Conservation (phyloP, 2,888 invertebrate species). For the Gymnoscelis rufifasciata region DNA sequence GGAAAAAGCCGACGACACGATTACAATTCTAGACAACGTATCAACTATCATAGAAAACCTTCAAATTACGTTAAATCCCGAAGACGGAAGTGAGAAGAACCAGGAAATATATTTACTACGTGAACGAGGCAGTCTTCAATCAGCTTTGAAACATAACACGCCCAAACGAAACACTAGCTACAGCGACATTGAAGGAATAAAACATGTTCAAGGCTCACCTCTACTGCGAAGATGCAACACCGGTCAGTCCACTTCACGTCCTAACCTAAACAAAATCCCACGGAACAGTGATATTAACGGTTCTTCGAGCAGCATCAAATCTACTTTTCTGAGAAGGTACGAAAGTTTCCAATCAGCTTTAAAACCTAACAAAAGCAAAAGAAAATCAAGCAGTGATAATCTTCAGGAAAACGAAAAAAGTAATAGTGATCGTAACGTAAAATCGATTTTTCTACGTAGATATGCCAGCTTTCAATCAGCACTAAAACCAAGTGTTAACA, state of each 20-base stretch:
- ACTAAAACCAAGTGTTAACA: not conserved
- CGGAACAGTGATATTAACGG: not conserved
- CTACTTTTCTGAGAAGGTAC: not conserved
- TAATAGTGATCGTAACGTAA: slow-evolving; percentile 12
- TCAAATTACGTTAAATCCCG: slow-evolving; percentile 2
- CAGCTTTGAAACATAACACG: slow-evolving; percentile 6
- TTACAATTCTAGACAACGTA: slow-evolving; percentile 32
- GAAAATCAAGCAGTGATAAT: slow-evolving; percentile 19
- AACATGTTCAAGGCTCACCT: not conserved
- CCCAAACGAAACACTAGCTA: slow-evolving; percentile 6
- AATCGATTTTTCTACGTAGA: slow-evolving; percentile 30
- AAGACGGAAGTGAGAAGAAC: not conserved
- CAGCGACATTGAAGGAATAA: slow-evolving; percentile 22
- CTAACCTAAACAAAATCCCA: slow-evolving; percentile 15
- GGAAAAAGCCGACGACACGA: slow-evolving; percentile 31
- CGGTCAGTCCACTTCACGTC: not conserved
- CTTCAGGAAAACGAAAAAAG: slow-evolving; percentile 30
- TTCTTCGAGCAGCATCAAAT: not conserved
- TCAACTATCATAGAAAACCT: slow-evolving; percentile 34
- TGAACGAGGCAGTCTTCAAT: not conserved
- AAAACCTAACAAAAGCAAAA: not conserved
- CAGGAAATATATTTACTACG: not conserved
- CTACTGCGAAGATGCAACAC: slow-evolving; percentile 1
- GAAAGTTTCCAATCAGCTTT: slow-evolving; percentile 1
- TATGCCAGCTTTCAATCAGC: slow-evolving; percentile 39